Conservation (phyloP, 2,888 invertebrate species). For the Drosophila incognita region DNA sequence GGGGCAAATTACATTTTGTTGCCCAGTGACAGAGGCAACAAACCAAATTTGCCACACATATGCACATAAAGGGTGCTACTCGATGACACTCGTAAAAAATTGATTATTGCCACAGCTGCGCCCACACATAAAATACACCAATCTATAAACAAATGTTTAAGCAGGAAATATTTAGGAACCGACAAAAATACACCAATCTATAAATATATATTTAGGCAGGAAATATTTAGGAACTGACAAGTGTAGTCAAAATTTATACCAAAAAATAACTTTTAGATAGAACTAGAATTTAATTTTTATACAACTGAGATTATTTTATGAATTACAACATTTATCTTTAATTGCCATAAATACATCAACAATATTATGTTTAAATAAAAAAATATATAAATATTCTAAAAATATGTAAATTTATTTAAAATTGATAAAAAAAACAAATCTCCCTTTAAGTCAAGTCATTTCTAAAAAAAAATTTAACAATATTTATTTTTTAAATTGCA, state of each 20-base stretch:
- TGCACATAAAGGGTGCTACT: conserved; percentile 42
- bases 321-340: not conserved
- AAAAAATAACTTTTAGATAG: not conserved
- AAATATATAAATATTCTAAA: too few relatives aligned
- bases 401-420: too few relatives aligned
- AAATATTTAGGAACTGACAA: not conserved
- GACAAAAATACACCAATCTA: not conserved
- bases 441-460: not conserved
- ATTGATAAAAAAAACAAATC: not conserved
- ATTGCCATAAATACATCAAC: not conserved
- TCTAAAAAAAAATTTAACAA: not conserved
- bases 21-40: conserved; percentile 40
- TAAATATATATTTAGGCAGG: not conserved
- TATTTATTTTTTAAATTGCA: not conserved
- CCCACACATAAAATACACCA: not conserved
- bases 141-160: not conserved
- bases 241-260: not conserved
- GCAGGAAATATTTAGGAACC: not conserved
- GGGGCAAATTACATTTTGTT: conserved; percentile 63
- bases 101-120: conserved; percentile 37
- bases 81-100: conserved; percentile 26
- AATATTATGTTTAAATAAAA: too few relatives aligned
- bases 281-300: not conserved
- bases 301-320: not conserved
- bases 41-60: conserved; percentile 35